Evolutionary conservation across 2,113 vertebrate species (phyloP).

Genomic region (Typhlomys cinereus): DNA sequence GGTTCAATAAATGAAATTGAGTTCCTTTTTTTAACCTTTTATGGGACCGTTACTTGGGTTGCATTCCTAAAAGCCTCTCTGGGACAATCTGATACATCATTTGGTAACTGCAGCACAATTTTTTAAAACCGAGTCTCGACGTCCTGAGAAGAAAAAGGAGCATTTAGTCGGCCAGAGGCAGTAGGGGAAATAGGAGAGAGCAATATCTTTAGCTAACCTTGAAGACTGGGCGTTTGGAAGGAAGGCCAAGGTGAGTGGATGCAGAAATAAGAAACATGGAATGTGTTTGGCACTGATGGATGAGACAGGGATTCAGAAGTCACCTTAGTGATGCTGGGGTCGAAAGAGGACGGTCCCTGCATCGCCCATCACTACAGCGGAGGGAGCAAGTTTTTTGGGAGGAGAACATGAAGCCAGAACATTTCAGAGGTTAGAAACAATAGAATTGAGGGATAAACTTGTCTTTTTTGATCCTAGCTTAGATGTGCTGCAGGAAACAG

Average conservation of each 20-base stretch:
- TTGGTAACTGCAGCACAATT: not conserved
- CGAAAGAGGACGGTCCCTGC: not conserved
- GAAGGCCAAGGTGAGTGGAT: not conserved
- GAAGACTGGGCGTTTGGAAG: not conserved
- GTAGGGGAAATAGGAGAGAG: not conserved
- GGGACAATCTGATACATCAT: not conserved
- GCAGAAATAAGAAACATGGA: not conserved
- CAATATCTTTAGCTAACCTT: not conserved
- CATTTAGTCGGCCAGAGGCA: not conserved
- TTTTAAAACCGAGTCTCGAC: constrained; percentile 1
- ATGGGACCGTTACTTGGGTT: constrained; percentile 14
- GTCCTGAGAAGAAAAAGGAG: not conserved
- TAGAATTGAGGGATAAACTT: not conserved
- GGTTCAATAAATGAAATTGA: constrained; percentile 60
- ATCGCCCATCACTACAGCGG: not conserved
- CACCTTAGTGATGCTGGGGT: not conserved
- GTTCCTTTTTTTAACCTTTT: constrained; percentile 58
- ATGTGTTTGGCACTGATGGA: not conserved
- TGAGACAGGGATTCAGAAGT: not conserved
- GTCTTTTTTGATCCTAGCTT: not conserved
- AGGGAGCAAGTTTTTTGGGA: not conserved
- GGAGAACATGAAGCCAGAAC: not conserved
- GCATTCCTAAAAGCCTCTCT: constrained; percentile 25
- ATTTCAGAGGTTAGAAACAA: not conserved
- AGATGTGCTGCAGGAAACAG: not conserved